Base-by-base conservation (phyloP, 2,888 invertebrate species). In the Tetramorium bicarinatum region DNA sequence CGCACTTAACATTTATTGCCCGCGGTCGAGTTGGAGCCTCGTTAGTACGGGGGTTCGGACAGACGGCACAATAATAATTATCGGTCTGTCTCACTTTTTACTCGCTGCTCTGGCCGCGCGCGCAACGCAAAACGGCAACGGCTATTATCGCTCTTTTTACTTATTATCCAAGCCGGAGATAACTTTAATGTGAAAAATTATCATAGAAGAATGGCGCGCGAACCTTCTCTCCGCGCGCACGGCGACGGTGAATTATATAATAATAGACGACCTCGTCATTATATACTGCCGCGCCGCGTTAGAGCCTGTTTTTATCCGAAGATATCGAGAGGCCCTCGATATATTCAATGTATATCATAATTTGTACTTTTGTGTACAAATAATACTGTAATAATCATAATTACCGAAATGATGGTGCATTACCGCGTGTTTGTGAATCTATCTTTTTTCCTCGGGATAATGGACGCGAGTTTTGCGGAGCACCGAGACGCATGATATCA, bases 41-140 rank as follows among this genome's bases (percentile, higher is more conserved):
- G 87, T 87, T 87, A 83, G 87, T 47, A 66, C 49, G 71, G 29
- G n/a, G 25, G 49, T 64, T 81, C 84, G 84, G 77, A 88, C 82
- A 82, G 84, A 81, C 84, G 84, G 86, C 79, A 79, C 74, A 87
- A 88, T 86, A 88, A 88, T 88, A 86, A 88, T 88, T 88, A 85
- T 88, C 83, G 88, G 86, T 56, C 82, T 77, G 84, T 88, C 86
- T 85, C 88, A 81, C 72, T 83, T 87, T 87, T 86, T 84, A 62
- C 47, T 59, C 52, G 47, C 47, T 13, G 47, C 71, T 79, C 79
- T 3, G 25, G 21, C 77, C 74, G 66, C 69, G 38, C 64, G 47
- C 84, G 81, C 69, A 76, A 84, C 85, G 75, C 34, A 59, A 82
- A 84, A 80, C 87, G 80, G 64, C 81, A 67, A 77, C 74, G 75